A percentile compares a stretch with the other conserved stretches of the same genome.
phyloP scores from a whole-genome alignment of 2,888 invertebrate genomes.

The Metallyticus violacea region DNA sequence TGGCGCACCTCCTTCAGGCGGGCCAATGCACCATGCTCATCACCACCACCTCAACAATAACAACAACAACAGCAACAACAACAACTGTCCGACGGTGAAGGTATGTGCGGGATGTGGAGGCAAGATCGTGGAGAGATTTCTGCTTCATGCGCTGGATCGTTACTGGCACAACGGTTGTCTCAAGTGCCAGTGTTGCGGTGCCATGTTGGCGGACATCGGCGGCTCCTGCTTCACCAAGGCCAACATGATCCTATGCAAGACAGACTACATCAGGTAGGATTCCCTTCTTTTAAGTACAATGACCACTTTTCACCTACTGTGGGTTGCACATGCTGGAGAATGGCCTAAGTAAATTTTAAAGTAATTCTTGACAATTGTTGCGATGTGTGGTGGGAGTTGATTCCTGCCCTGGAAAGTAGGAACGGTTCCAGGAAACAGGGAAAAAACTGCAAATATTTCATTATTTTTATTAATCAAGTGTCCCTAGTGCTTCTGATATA shows the following conservation, averaged over 20 bases:
- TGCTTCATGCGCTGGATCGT: conserved; percentile 87
- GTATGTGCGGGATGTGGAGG: conserved; percentile 90
- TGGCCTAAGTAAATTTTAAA: no score
- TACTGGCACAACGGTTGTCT: conserved; percentile 96
- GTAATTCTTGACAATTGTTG: no score
- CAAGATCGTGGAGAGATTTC: conserved; percentile 87
- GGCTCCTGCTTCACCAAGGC: conserved; percentile 89
- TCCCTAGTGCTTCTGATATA: no score
- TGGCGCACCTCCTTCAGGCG: conserved; percentile 3
- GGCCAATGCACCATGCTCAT: conserved; percentile 27
- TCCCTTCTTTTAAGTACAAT: no score
- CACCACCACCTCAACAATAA: conserved; percentile 30
- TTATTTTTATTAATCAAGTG: no score
- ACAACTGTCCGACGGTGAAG: conserved; percentile 51
- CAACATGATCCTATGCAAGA: conserved; percentile 93
- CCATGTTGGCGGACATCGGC: conserved; percentile 86
- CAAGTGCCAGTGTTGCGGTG: conserved; percentile 89
- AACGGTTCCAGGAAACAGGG: no score
- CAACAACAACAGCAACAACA: conserved; percentile 31
- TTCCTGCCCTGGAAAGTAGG: no score
- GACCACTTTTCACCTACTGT: no score
- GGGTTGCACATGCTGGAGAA: no score
- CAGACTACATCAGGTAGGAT: conserved; percentile 95
- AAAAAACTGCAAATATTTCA: no score
- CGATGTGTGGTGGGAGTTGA: no score